Evolutionary conservation across 2,797 vertebrate species (phyloP).

Genomic region (Podargus strigoides): DNA sequence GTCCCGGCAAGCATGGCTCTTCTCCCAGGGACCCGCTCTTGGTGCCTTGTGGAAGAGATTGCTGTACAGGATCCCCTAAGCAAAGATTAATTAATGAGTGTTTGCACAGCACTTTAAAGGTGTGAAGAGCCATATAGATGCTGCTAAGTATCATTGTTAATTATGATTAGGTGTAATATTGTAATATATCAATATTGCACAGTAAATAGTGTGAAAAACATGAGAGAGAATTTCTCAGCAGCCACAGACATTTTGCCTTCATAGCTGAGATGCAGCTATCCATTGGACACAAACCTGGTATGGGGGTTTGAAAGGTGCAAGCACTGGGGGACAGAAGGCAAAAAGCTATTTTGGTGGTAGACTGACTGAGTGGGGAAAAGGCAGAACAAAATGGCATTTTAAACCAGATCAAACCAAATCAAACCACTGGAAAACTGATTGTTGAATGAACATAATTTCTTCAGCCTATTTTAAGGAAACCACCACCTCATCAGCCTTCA

Average conservation of each 20-base stretch:
- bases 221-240: neutral
- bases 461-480: neutral
- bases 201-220: slow-evolving; percentile 17
- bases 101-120: slow-evolving; percentile 61
- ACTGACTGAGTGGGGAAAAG: neutral
- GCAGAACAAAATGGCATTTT: neutral
- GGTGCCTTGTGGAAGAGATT: neutral
- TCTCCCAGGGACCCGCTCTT: neutral
- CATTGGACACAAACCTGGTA: neutral
- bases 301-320: neutral
- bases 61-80: neutral
- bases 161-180: slow-evolving; percentile 63
- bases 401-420: neutral
- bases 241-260: neutral
- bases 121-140: slow-evolving; percentile 64
- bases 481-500: neutral
- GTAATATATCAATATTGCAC: slow-evolving; percentile 45
- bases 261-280: neutral
- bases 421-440: neutral
- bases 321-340: neutral
- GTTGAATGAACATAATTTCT: neutral
- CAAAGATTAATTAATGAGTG: slow-evolving; percentile 60
- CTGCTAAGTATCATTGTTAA: slow-evolving; percentile 65
- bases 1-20: accelerated
- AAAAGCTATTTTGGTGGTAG: neutral